These are phyloP conservation scores for Meloidogyne exigua DNA, from an alignment of 1,140 invertebrate genomes.

Conservation along the genomic window DNA sequence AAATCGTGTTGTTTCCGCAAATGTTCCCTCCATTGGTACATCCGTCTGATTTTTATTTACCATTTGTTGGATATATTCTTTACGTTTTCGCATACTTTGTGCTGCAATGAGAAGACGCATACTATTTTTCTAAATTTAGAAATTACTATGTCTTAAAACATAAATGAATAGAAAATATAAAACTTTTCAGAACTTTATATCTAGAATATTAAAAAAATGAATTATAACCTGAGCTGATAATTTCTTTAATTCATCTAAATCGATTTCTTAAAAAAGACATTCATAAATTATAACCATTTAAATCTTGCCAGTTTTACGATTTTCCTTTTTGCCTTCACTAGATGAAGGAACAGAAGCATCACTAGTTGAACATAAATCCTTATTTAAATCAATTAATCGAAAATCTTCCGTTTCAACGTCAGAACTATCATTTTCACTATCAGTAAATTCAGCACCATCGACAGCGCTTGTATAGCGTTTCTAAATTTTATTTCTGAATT, in stretches of 20 bases:
- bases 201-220: no score
- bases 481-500: not conserved
- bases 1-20: not conserved
- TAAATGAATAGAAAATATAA: no score
- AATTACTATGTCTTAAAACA: no score
- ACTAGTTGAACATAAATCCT: not conserved
- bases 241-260: not conserved
- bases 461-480: slow-evolving; percentile 7
- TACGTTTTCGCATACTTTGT: not conserved
- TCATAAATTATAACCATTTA: no score
- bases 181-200: no score
- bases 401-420: not conserved
- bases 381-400: not conserved
- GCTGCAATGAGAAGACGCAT: not conserved
- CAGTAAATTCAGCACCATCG: slow-evolving; percentile 16
- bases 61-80: slow-evolving; percentile 1
- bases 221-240: not conserved
- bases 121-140: not conserved
- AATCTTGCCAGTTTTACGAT: not conserved
- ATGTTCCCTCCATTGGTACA: slow-evolving; percentile 1
- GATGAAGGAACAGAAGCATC: not conserved
- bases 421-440: slow-evolving; percentile 20
- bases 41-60: not conserved
- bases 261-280: not conserved
- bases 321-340: not conserved